Conservation (phyloP, 2,113 vertebrate genomes). For the Xerus inauris region DNA sequence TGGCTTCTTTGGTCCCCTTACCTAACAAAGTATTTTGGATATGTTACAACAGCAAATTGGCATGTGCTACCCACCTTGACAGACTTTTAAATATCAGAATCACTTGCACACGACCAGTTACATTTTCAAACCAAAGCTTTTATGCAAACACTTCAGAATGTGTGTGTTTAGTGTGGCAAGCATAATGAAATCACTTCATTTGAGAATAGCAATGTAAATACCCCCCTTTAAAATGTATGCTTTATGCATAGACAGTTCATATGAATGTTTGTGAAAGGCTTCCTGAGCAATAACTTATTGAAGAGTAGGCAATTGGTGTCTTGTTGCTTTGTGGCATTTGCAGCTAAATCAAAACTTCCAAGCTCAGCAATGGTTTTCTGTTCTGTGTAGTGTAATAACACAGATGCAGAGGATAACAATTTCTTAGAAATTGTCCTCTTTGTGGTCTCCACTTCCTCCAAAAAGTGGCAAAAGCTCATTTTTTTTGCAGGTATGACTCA, state of each 20-base stretch:
- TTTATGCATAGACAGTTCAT: constrained; percentile 56
- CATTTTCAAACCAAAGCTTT: constrained; percentile 73
- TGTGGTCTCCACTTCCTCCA: not conserved
- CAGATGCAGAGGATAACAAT: not conserved
- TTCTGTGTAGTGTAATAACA: not conserved
- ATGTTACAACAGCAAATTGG: constrained; percentile 49
- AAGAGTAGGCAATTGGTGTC: constrained; percentile 22
- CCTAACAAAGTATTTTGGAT: constrained; percentile 11
- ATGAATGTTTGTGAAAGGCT: constrained; percentile 56
- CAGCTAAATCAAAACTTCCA: constrained; percentile 50
- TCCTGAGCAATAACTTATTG: constrained; percentile 63
- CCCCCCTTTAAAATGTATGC: constrained; percentile 56
- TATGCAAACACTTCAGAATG: constrained; percentile 73
- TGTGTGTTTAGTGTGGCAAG: constrained; percentile 31
- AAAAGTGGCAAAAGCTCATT: not conserved
- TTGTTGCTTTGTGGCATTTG: constrained; percentile 42
- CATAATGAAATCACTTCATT: constrained; percentile 68
- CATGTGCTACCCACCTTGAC: constrained; percentile 39
- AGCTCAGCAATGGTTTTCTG: not conserved
- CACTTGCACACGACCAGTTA: constrained; percentile 59
- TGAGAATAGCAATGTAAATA: constrained; percentile 70
- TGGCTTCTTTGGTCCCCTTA: not conserved
- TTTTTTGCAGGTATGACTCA: not conserved
- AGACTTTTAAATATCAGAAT: constrained; percentile 71
- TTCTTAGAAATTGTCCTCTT: not conserved